Evolutionary conservation across 1,140 invertebrate genomes (phyloP).

Genomic region (Mylabris phalerata): DNA sequence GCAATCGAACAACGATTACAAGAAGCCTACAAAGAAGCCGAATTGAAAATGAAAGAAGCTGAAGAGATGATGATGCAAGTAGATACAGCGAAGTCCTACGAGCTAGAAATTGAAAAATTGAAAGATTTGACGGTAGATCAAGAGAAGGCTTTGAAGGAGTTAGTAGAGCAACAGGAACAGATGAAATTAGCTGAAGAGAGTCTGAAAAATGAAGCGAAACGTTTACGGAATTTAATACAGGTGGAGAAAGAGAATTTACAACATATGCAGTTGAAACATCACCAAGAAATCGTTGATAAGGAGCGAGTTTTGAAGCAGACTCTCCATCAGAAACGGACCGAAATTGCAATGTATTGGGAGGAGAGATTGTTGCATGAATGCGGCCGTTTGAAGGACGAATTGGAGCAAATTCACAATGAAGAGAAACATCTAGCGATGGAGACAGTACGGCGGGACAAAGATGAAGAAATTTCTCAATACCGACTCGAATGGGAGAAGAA

Average conservation of each 20-base stretch:
- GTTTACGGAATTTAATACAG: conserved; percentile 45
- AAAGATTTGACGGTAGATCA: conserved; percentile 53
- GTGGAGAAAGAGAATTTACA: conserved; percentile 46
- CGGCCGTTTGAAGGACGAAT: conserved; percentile 50
- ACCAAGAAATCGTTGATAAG: conserved; percentile 47
- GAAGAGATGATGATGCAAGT: conserved; percentile 44
- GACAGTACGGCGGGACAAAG: conserved; percentile 44
- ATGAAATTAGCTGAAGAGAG: conserved; percentile 49
- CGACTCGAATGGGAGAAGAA: conserved; percentile 50
- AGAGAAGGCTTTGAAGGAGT: conserved; percentile 48
- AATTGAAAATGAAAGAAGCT: conserved; percentile 42
- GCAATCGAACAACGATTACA: conserved; percentile 45
- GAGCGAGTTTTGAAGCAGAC: conserved; percentile 47
- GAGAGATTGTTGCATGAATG: conserved; percentile 46
- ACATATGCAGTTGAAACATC: conserved; percentile 39
- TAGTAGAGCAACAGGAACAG: conserved; percentile 51
- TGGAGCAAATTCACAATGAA: conserved; percentile 53
- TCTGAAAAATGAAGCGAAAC: conserved; percentile 50
- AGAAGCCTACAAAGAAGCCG: conserved; percentile 44
- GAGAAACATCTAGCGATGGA: conserved; percentile 53
- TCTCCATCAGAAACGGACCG: conserved; percentile 50
- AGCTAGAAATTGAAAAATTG: conserved; percentile 53
- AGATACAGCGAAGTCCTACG: conserved; percentile 49
- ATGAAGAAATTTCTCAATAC: conserved; percentile 45
- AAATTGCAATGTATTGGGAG: conserved; percentile 51